Base-by-base conservation (phyloP, 2,797 vertebrate genomes). In the Anomalospiza imberbis region DNA sequence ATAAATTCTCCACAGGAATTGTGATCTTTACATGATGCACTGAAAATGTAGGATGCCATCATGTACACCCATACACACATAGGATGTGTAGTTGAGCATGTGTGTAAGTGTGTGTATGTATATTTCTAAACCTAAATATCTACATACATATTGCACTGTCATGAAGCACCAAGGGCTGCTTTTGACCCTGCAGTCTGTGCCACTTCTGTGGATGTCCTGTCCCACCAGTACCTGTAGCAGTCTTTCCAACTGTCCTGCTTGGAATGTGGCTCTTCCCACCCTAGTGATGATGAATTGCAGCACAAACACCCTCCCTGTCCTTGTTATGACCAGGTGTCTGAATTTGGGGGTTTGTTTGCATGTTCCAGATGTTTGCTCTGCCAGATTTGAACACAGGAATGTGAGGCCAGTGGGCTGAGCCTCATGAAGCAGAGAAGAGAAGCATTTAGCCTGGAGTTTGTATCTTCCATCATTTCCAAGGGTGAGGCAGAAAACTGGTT, bases 11-110 rank as follows among this genome's bases (percentile, higher is more conserved):
- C 36, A 45, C 38, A 74, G 32, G 32, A 14, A 6, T 21, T 75
- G 22, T n/a, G 25, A 14, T 57, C 21, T 40, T 68, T 68, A 53
- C 19, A 10, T 1, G 3, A 20, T n/a, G 14, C 8, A 2, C 19
- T 36, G 55, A 58, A 60, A 48, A 44, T 29, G 42, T n/a, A 68
- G 51, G 45, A 24, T 58, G 13, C 20, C 2, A 1, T 29, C 36
- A 57, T 0, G 0, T 34, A 25, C 29, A 42, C 6, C 21, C 12
- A 4, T 44, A 12, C 10, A 1, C 12, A 10, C 0, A 2, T 34
- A 32, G 6, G 9, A 28, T 12, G 45, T 18, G 36, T 44, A 54
- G n/a, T 16, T 71, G 40, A 78, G 18, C 17, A 4, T 12, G 36
- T 32, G 25, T 44, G 36, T 45, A 15, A 40, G 12, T 13, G 50